Percentiles rank a stretch among this genome's conserved stretches.
phyloP scores from a whole-genome alignment of 2,113 vertebrate genomes.

The Forbesichthys agassizii region DNA sequence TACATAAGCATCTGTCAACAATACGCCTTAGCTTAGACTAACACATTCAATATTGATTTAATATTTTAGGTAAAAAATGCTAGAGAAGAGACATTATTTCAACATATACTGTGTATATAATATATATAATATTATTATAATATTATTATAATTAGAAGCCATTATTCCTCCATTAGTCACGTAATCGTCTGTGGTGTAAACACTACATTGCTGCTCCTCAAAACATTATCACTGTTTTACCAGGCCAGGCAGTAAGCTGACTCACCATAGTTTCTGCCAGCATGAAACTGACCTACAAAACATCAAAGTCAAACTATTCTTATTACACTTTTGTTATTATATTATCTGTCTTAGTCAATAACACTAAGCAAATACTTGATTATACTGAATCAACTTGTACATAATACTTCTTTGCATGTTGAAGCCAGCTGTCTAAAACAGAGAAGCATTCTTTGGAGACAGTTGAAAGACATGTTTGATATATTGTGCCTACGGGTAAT shows the following conservation, averaged over 20 bases:
- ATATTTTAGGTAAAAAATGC: background rate
- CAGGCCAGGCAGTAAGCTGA: background rate
- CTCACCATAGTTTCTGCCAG: background rate
- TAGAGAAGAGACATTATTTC: no score
- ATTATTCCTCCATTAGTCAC: background rate
- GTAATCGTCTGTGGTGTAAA: constrained; percentile 31
- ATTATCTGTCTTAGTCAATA: background rate
- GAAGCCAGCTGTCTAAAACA: background rate
- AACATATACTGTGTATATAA: no score
- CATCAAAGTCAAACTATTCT: background rate
- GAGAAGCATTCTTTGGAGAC: background rate
- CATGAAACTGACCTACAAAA: background rate
- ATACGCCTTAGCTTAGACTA: background rate
- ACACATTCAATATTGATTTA: background rate
- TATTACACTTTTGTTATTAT: background rate
- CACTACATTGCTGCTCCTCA: background rate
- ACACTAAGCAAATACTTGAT: constrained; percentile 3
- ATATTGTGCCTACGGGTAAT: no score
- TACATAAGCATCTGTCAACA: background rate
- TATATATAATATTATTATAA: no score
- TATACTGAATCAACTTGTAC: background rate
- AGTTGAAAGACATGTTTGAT: background rate
- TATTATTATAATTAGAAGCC: background rate
- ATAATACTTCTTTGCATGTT: background rate
- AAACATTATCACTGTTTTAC: constrained; percentile 19